A percentile compares a stretch with the other conserved stretches of the same genome.
phyloP scores from a whole-genome alignment of 1,140 invertebrate genomes.

The Latrodectus geometricus region DNA sequence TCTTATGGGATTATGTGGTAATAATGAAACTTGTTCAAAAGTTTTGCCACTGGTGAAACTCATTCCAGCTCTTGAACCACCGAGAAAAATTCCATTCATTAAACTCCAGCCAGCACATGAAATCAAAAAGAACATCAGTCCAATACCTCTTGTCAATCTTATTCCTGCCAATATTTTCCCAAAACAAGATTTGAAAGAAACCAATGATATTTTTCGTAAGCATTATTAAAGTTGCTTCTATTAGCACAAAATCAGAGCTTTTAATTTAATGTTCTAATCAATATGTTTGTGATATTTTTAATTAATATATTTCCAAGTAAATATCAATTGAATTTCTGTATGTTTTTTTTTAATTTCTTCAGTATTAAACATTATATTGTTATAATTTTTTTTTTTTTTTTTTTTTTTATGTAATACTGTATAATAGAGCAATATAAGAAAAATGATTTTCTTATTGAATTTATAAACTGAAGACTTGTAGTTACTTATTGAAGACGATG shows the following conservation, averaged over 20 bases:
- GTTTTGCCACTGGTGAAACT: conserved; percentile 14
- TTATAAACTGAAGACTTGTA: no score
- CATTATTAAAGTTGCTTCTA: not conserved
- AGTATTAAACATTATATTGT: no score
- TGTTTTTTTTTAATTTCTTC: no score
- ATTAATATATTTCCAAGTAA: not conserved
- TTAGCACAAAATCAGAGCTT: no score
- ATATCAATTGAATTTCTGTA: no score
- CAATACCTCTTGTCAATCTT: conserved; percentile 14
- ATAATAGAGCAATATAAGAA: no score
- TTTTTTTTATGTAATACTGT: no score
- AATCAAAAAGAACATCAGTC: not conserved
- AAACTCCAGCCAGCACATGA: conserved; percentile 14
- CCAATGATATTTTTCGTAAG: conserved; percentile 53
- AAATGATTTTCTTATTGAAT: no score
- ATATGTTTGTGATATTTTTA: no score
- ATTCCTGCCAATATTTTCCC: conserved; percentile 10
- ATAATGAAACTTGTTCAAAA: conserved; percentile 22
- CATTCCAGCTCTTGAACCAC: conserved; percentile 1
- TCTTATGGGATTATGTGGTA: conserved; percentile 32
- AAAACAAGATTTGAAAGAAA: conserved; percentile 21
- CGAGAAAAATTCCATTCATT: conserved; percentile 27
- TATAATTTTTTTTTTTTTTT: no score
- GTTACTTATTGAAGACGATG: no score
- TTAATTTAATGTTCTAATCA: not conserved